Base-by-base conservation (phyloP, 2,113 vertebrate species). In the Morone saxatilis region DNA sequence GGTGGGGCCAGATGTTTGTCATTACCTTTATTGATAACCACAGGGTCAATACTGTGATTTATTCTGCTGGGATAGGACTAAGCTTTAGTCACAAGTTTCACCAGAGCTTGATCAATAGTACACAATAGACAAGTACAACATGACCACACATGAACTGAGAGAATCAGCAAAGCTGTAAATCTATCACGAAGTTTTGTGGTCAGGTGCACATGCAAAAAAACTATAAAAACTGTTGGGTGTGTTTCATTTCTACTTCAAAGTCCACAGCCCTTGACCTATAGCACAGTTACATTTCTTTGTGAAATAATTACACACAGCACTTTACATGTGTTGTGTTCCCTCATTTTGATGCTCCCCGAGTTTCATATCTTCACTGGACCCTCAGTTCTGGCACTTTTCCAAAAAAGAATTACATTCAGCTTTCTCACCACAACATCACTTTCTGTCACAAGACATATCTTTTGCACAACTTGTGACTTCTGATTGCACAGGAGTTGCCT, bases 1-100 rank as follows among this genome's bases (percentile, higher is more conserved):
- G 93, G 91, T 93, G 93, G 91, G 93, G 91, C 95, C 94, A 95
- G 94, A 95, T 95, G 93, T 95, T 95, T 96, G 94, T 95, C 95
- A 96, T 96, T 95, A 95, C 93, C 93, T 92, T 94, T 96, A 95
- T 96, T 95, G 95, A 96, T 95, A 95, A 93, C 89, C 90, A 84
- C 89, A 81, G 85, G 91, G 90, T 96, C 95, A 94, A 95, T 96
- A 93, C 89, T 85, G 92, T 94, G 94, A 95, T 96, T 95, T 95
- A 95, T 96, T 95, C 93, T 89, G 88, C 86, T 81, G 93, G 94
- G 93, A 94, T 90, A 76, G 86, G 90, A 85, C 94, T 93, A 89
- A 94, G 95, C 94, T 94, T 95, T 94, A 94, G 95, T 95, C 94
- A 95, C 95, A 95, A 94, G 94, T 95, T 94, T 95, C 91, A 93